Evolutionary conservation across 2,797 vertebrate genomes (phyloP).

Genomic region (Rhodeus uyekii): DNA sequence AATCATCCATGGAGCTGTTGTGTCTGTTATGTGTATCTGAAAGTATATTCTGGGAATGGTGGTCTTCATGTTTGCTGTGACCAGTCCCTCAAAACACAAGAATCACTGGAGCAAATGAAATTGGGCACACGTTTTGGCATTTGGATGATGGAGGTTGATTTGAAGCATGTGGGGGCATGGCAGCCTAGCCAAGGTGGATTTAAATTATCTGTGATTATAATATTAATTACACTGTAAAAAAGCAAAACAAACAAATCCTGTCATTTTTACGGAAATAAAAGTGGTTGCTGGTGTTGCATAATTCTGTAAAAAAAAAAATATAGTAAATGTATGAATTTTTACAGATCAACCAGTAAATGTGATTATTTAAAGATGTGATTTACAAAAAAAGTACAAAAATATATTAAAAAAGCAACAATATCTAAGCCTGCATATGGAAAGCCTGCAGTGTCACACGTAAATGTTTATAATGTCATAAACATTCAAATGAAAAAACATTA

Average conservation of each 20-base stretch:
- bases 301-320: neutral
- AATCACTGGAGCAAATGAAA: neutral
- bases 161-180: neutral
- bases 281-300: too few species aligned
- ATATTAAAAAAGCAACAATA: too few species aligned
- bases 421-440: too few species aligned
- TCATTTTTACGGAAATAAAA: too few species aligned
- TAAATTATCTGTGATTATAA: neutral
- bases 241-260: neutral
- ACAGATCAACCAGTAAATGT: neutral
- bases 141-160: neutral
- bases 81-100: neutral
- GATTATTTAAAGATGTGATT: neutral
- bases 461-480: too few species aligned
- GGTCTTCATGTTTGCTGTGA: neutral
- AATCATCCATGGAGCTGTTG: neutral
- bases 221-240: neutral
- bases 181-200: neutral
- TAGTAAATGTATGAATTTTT: neutral
- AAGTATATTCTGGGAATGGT: neutral
- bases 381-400: too few species aligned
- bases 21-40: neutral
- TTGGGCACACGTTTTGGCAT: neutral
- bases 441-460: too few species aligned
- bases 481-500: too few species aligned